These are phyloP conservation scores for Cecidostiba fungosa DNA, from an alignment of 2,888 invertebrate species.

Conservation along the genomic window DNA sequence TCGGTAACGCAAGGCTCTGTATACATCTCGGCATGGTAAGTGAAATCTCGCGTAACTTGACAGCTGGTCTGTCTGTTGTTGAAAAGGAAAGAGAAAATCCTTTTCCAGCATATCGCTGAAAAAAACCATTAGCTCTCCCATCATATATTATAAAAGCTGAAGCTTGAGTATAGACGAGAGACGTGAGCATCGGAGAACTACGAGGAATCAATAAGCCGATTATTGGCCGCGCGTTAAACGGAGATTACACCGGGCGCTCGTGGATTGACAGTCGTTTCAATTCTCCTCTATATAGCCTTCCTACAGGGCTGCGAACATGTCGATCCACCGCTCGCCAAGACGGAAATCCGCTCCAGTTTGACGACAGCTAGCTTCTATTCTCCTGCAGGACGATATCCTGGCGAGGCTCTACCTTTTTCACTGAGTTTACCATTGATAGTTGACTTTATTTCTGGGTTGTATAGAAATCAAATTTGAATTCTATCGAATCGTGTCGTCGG, in stretches of 20 bases:
- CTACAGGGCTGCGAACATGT: neutral
- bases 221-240: slow-evolving; percentile 73
- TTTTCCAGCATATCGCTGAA: neutral
- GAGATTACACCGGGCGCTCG: slow-evolving; percentile 74
- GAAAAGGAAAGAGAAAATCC: neutral
- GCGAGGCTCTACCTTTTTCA: neutral
- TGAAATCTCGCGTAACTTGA: neutral
- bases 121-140: neutral
- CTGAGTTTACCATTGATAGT: slow-evolving; percentile 2
- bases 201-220: slow-evolving; percentile 76
- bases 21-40: neutral
- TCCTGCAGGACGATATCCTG: neutral
- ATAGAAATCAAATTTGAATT: too few species aligned
- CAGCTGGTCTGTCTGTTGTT: neutral
- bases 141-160: neutral
- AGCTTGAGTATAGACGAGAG: neutral
- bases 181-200: neutral
- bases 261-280: slow-evolving; percentile 72
- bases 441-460: neutral
- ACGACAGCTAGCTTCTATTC: neutral
- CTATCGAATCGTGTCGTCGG: too few species aligned
- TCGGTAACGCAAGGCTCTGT: slow-evolving; percentile 13
- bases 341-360: slow-evolving; percentile 57
- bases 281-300: neutral
- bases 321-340: slow-evolving; percentile 22